Evolutionary conservation across 2,797 vertebrate genomes (phyloP).

Genomic region (Sebastolobus alascanus): DNA sequence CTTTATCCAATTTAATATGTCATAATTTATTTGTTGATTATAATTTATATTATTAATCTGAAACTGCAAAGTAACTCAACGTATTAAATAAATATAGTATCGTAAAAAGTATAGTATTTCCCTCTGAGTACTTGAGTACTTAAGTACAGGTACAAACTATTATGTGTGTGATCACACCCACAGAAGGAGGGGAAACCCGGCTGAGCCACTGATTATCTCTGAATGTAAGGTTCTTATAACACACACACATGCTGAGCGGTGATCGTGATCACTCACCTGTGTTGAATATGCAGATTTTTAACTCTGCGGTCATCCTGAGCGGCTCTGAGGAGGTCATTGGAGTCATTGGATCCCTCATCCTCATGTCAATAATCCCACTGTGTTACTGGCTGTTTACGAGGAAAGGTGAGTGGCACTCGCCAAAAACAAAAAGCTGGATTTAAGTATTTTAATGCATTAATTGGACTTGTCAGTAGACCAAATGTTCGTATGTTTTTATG

Average conservation of each 20-base stretch:
- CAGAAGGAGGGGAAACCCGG: constrained; percentile 21
- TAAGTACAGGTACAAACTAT: not conserved
- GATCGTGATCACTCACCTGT: not conserved
- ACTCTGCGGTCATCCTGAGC: constrained; percentile 7
- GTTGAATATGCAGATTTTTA: constrained; percentile 32
- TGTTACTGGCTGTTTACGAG: constrained; percentile 61
- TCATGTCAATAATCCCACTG: constrained; percentile 67
- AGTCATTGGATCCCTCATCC: constrained; percentile 54
- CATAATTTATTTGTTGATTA: not conserved
- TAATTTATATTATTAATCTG: not conserved
- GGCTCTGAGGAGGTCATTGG: constrained; percentile 33
- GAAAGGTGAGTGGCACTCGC: constrained; percentile 65
- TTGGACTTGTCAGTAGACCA: not conserved
- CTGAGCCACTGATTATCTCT: constrained; percentile 10
- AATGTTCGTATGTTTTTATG: not conserved
- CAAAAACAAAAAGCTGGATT: not conserved
- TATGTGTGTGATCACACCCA: constrained; percentile 29
- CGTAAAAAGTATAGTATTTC: not conserved
- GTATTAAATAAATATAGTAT: not conserved
- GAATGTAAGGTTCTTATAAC: not conserved
- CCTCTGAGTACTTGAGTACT: no score
- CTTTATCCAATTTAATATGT: not conserved
- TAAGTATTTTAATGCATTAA: not conserved
- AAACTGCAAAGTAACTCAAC: not conserved
- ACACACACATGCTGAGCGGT: not conserved